Base-by-base conservation (phyloP, 1,140 invertebrate genomes). In the Musca domestica region DNA sequence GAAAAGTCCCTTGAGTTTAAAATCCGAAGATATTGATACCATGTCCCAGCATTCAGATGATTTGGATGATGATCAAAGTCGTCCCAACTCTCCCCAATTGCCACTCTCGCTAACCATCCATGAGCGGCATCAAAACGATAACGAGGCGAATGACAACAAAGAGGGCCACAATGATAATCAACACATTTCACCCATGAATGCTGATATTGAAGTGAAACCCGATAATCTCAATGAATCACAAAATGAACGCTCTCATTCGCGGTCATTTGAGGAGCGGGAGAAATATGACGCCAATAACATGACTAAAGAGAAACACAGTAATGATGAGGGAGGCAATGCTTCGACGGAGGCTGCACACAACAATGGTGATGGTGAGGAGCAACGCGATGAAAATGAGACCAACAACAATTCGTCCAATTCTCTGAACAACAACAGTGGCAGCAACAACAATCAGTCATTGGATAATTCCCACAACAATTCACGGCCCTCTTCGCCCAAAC, bases 391-490 rank as follows among this genome's bases (percentile, higher is more conserved):
- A 47, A 78, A 81, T 23, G 56, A 61, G 20, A 85, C 83, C 67
- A 85, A 85, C 68, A 85, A 84, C 68, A 84, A 85, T 67, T 84
- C 82, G 69, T 82, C 81, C 41, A 77, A 81, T 68, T 65, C 82
- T 67, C 83, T 83, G 66, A 79, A 72, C 70, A 81, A 83, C 65
- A 79, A 83, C 58, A 83, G 82, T 46, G 86, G 84, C 71, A 85
- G 84, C 65, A 85, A 85, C 66, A 86, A 87, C 47, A 68, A 66
- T 71, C 81, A 84, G 70, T 81, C 83, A 48, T 80, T 78, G 82
- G 7, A 81, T 84, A 65, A 84, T 83, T 54, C 69, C 7, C 67
- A 69, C 34, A 67, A 69, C 58, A 25, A 30, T 52, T 56, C 67
- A 46, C 61, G 63, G 25, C 68, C 69, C 63, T 64, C 56, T 54